Evolutionary conservation across 2,797 vertebrate species (phyloP).

Genomic region (Hybognathus amarus): DNA sequence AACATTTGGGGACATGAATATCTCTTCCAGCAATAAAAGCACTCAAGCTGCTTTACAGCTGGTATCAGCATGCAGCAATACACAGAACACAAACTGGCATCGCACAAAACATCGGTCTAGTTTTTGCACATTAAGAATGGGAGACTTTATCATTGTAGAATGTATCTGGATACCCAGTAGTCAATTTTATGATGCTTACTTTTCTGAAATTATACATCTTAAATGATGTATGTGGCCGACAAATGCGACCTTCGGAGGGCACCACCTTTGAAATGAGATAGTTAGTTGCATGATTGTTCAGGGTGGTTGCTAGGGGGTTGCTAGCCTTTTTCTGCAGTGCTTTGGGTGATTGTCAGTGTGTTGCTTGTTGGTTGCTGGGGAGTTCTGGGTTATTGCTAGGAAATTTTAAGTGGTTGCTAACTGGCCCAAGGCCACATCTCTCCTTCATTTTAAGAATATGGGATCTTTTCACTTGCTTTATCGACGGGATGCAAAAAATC

Average conservation of each 20-base stretch:
- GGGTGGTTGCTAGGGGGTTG: neutral
- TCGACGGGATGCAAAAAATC: neutral
- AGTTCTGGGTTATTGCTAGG: neutral
- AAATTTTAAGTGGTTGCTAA: neutral
- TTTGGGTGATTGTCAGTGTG: neutral
- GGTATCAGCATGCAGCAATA: neutral
- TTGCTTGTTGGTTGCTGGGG: neutral
- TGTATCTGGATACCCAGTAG: neutral
- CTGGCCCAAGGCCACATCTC: neutral
- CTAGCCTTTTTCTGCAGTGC: neutral
- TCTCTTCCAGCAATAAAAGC: conserved; percentile 22
- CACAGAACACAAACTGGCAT: neutral
- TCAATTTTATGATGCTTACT: no score
- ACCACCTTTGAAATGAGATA: neutral
- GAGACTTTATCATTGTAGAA: neutral
- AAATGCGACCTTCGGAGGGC: neutral
- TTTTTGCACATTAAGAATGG: neutral
- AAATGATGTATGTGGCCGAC: no score
- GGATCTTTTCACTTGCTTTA: neutral
- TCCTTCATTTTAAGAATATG: neutral
- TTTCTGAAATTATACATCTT: no score
- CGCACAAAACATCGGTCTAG: no score
- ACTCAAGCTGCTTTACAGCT: conserved; percentile 12
- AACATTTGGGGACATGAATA: neutral
- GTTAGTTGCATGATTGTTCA: neutral